Evolutionary conservation across 2,797 vertebrate genomes (phyloP).

Genomic region (Eupleurogrammus muticus): DNA sequence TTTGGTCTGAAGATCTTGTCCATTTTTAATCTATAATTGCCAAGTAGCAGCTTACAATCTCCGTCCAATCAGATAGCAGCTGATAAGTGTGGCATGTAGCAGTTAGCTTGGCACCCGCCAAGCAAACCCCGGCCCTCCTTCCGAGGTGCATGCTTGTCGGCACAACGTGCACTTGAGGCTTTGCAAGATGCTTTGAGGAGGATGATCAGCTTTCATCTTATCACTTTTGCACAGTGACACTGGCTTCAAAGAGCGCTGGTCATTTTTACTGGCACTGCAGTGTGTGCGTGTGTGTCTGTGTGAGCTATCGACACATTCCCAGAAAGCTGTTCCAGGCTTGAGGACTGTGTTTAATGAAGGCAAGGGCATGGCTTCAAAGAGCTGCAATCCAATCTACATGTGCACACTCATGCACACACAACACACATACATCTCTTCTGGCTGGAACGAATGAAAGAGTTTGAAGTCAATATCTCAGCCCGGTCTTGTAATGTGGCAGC

Average conservation of each 20-base stretch:
- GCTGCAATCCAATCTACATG: slow-evolving; percentile 70
- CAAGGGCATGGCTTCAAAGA: slow-evolving; percentile 89
- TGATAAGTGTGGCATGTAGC: slow-evolving; percentile 76
- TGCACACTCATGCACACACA: slow-evolving; percentile 33
- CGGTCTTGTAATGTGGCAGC: slow-evolving; percentile 80
- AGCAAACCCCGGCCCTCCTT: slow-evolving; percentile 28
- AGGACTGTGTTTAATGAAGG: slow-evolving; percentile 91
- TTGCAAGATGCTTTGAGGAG: slow-evolving; percentile 53
- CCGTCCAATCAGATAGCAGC: slow-evolving; percentile 71
- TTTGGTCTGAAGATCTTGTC: slow-evolving; percentile 54
- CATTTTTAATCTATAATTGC: slow-evolving; percentile 60
- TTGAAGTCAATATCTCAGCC: slow-evolving; percentile 78
- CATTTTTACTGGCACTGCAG: slow-evolving; percentile 76
- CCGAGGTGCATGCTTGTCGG: slow-evolving; percentile 46
- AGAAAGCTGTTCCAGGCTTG: slow-evolving; percentile 83
- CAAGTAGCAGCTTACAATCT: slow-evolving; percentile 55
- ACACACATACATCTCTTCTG: slow-evolving; percentile 43
- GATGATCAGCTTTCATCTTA: slow-evolving; percentile 77
- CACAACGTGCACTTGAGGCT: slow-evolving; percentile 37
- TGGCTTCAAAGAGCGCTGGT: slow-evolving; percentile 81
- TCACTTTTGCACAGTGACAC: slow-evolving; percentile 78
- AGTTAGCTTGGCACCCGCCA: slow-evolving; percentile 62
- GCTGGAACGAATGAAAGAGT: slow-evolving; percentile 54
- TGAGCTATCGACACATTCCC: slow-evolving; percentile 83
- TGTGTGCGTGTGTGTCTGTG: slow-evolving; percentile 56